Base-by-base conservation (phyloP, 2,113 vertebrate species). In the Platysteira castanea region DNA sequence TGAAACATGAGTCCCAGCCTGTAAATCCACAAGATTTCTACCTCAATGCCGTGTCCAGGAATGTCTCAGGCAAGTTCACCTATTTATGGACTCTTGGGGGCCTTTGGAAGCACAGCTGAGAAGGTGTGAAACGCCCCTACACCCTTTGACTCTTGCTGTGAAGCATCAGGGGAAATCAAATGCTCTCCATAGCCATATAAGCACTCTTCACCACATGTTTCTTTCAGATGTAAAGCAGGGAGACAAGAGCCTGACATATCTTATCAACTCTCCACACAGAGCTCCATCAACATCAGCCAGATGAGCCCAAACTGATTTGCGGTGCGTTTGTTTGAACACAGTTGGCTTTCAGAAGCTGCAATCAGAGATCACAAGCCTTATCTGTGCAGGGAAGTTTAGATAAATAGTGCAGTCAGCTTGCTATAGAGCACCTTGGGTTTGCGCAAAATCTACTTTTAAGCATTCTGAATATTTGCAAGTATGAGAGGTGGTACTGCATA, bases 201-300 rank as follows among this genome's bases (percentile, higher is more conserved):
- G 57, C 27, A 52, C 26, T 64, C 88, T 84, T 77, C 41, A 75
- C 26, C 54, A 61, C 68, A 19, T 15, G 46, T 47, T 90, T 56
- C 68, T 70, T 82, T 74, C 84, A 83, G 78, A 87, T 69, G 15
- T 63, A 85, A 86, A 92, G 59, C 78, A 73, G 59, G 11, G 67
- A 95, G 79, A 81, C 35, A 63, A 33, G 46, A 89, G 54, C 84
- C 67, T 44, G 69, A 28, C 52, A 11, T 93, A 93, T 94, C 96
- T 96, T 95, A 95, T 93, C 96, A 84, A 75, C 5, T 84, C 56
- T 84, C 68, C 30, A 47, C 77, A 70, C 33, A 93, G 54, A 86
- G 52, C 21, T 90, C 80, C 64, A 81, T 86, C 94, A 90, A 5
- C 92, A 37, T 81, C 64, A 89, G 33, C 35, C 68, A 85, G 75